Percentiles rank a stretch among this genome's conserved stretches.
Conservation (phyloP, 2,113 vertebrate genomes). For the Bothrops jararaca region DNA sequence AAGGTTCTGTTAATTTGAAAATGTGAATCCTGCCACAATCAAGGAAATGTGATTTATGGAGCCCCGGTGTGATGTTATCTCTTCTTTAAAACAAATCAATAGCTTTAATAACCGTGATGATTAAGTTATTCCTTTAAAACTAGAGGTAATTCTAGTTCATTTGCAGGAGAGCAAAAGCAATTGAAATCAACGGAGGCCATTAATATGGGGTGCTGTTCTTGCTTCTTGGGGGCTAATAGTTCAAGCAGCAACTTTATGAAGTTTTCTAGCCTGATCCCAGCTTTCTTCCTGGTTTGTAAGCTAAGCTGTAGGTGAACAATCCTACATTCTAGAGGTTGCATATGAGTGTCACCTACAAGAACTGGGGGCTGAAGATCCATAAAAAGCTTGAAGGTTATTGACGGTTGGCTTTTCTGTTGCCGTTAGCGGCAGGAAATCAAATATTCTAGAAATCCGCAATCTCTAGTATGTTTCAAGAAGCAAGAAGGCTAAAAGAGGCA, state of each 20-base stretch:
- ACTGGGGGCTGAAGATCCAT: background rate
- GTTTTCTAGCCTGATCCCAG: background rate
- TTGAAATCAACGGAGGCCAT: constrained; percentile 9
- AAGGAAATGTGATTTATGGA: constrained; percentile 48
- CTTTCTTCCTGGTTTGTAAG: background rate
- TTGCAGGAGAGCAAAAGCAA: background rate
- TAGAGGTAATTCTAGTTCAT: constrained; percentile 39
- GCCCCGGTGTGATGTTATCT: constrained; percentile 29
- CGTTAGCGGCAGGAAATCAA: background rate
- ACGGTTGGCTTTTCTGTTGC: background rate
- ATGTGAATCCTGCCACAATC: constrained; percentile 29
- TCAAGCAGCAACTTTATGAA: background rate
- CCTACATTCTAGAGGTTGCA: background rate
- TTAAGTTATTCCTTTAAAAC: constrained; percentile 12
- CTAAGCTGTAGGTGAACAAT: background rate
- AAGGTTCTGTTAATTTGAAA: constrained; percentile 60
- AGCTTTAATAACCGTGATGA: constrained; percentile 29
- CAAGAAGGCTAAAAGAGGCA: background rate
- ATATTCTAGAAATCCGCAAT: background rate
- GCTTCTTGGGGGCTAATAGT: background rate
- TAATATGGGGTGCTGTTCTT: background rate
- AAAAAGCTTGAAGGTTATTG: background rate
- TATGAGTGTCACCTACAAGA: background rate
- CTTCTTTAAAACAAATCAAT: constrained; percentile 48
- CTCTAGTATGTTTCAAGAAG: background rate